Conservation (phyloP, 2,113 vertebrate species). For the Fulmarus glacialis region DNA sequence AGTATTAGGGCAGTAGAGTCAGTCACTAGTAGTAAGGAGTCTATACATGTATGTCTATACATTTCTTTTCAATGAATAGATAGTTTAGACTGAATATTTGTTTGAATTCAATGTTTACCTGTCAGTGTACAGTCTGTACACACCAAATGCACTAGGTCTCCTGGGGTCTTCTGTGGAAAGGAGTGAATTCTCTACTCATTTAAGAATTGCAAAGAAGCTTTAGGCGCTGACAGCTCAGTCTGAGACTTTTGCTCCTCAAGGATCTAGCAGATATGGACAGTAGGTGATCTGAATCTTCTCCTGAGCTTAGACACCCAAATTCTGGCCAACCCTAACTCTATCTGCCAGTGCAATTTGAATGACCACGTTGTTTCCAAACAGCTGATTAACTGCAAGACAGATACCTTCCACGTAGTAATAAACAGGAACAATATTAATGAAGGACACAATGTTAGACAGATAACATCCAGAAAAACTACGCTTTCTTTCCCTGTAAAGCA, state of each 20-base stretch:
- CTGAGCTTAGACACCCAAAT: background rate
- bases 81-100: background rate
- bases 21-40: background rate
- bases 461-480: background rate
- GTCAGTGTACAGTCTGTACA: background rate
- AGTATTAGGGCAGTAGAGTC: background rate
- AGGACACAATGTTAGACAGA: background rate
- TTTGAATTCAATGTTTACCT: background rate
- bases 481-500: background rate
- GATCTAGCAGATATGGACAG: background rate
- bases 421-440: background rate
- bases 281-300: background rate
- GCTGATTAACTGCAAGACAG: background rate
- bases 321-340: background rate
- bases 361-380: background rate
- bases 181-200: background rate
- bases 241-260: background rate
- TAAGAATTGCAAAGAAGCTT: background rate
- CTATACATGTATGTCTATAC: background rate
- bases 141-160: background rate
- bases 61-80: background rate
- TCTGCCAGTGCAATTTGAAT: background rate
- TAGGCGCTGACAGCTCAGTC: background rate
- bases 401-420: background rate
- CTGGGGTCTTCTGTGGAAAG: background rate